Conservation (phyloP, 2,888 invertebrate species). For the Xanthorhoe designata region DNA sequence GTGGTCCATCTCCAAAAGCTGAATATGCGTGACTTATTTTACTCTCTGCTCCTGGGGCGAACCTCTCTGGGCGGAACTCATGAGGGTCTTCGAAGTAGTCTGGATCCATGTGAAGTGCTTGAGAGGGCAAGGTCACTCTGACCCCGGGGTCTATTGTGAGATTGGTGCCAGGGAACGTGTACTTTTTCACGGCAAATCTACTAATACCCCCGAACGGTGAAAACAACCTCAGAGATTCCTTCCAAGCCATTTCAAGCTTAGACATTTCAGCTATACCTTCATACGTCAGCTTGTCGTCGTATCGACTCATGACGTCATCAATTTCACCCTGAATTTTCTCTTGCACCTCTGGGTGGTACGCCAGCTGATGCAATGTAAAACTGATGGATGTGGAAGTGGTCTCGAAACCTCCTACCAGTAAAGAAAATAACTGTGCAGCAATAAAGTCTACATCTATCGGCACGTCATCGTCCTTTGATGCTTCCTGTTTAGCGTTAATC, state of each 20-base stretch:
- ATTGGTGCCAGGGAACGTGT: slow-evolving; percentile 48
- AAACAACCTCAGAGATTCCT: slow-evolving; percentile 53
- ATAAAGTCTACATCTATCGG: slow-evolving; percentile 36
- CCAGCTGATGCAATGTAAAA: slow-evolving; percentile 52
- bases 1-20: slow-evolving; percentile 53
- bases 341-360: slow-evolving; percentile 59
- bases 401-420: slow-evolving; percentile 53
- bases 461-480: slow-evolving; percentile 5
- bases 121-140: slow-evolving; percentile 48
- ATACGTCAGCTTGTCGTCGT: slow-evolving; percentile 48
- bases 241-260: slow-evolving; percentile 49
- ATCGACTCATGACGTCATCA: slow-evolving; percentile 48
- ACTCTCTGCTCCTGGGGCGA: slow-evolving; percentile 41
- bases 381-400: slow-evolving; percentile 55
- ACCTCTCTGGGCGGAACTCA: slow-evolving; percentile 55
- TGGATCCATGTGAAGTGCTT: slow-evolving; percentile 53
- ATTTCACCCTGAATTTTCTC: slow-evolving; percentile 57
- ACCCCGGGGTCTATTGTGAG: slow-evolving; percentile 52
- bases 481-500: slow-evolving; percentile 11
- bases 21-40: slow-evolving; percentile 44
- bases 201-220: slow-evolving; percentile 47
- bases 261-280: slow-evolving; percentile 51
- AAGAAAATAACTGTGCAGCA: slow-evolving; percentile 51
- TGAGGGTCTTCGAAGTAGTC: slow-evolving; percentile 51
- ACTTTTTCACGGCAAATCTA: slow-evolving; percentile 46